Evolutionary conservation across 2,797 vertebrate species (phyloP), one percentile per base, ranked within the genome.

Genomic region (Channa striata): DNA sequence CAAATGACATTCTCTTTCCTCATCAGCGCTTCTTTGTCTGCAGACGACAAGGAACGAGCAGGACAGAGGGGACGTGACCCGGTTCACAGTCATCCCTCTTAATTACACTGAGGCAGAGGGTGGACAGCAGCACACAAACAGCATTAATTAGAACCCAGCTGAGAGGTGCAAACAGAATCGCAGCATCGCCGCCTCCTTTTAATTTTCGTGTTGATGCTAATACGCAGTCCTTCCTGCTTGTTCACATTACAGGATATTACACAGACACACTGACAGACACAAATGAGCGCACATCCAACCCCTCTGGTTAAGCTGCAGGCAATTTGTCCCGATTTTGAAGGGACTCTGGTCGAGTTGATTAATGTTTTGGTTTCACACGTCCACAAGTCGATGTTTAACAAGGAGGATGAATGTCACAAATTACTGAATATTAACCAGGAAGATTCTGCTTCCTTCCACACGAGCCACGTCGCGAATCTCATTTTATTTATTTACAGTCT

Each of bases 321-420:
- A 58, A 49, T 74, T 67, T 67, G 52, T 75, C 11, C 30, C 16
- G 36, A 48, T 70, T 72, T 74, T 46, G 57, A 47, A 71, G 52
- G 47, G 51, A 37, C 72, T 61, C 25, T 49, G 61, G 43, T 54
- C 19, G 37, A 1, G 5, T 1, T 63, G 48, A 72, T 63, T 23
- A 13, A 56, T 42, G 12, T 51, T 42, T 30, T 53, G n/a, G 10
- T 48, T 60, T n/a, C 36, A 44, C 60, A 23, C 43, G 33, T 52
- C 17, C 59, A 53, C 36, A 54, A 25, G 67, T 66, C 42, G 61
- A 46, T 1, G 2, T 69, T 69, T 77, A 77, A 77, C 56, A 23
- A 77, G 59, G 53, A 33, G 59, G 42, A 59, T 65, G 67, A 3
- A 62, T 11, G 47, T 59, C 36, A 49, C 25, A 58, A 43, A 54